A percentile compares a stretch with the other conserved stretches of the same genome.
Conservation (phyloP, 2,113 vertebrate genomes). For the Pogonocichla stellata region DNA sequence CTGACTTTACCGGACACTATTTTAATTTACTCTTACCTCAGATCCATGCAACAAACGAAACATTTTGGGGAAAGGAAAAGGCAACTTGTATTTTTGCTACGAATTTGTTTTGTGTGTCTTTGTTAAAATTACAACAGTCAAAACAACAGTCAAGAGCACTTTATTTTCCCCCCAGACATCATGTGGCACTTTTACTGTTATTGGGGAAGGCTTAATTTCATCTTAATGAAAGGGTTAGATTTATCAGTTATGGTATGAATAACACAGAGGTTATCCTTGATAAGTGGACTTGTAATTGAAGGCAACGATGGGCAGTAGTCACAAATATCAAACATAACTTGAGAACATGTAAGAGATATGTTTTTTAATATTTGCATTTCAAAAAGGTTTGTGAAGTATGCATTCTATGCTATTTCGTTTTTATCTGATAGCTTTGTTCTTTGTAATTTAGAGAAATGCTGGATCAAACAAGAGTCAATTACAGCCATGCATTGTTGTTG, state of each 20-base stretch:
- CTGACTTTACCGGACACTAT: not conserved
- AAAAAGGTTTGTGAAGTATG: slow-evolving; percentile 12
- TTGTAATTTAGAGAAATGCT: slow-evolving; percentile 50
- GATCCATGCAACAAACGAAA: not conserved
- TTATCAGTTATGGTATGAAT: slow-evolving; percentile 24
- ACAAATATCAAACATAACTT: slow-evolving; percentile 1
- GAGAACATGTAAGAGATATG: not conserved
- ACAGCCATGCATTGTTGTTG: not conserved
- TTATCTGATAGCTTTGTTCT: slow-evolving; percentile 48
- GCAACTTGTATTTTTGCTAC: not conserved
- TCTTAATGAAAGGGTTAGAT: slow-evolving; percentile 4
- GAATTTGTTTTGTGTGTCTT: not conserved
- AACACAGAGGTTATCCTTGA: not conserved
- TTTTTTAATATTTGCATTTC: slow-evolving; percentile 37
- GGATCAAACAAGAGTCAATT: slow-evolving; percentile 49
- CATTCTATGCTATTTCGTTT: slow-evolving; percentile 33
- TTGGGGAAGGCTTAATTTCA: not conserved
- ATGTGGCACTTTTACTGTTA: not conserved
- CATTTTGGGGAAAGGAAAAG: not conserved
- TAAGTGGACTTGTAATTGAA: slow-evolving; percentile 31
- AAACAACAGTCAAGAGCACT: not conserved
- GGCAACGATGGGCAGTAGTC: not conserved
- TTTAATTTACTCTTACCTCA: not conserved
- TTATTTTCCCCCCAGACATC: not conserved
- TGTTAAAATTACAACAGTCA: not conserved